phyloP scores from a whole-genome alignment of 2,113 vertebrate genomes.

The Embiotoca jacksoni region DNA sequence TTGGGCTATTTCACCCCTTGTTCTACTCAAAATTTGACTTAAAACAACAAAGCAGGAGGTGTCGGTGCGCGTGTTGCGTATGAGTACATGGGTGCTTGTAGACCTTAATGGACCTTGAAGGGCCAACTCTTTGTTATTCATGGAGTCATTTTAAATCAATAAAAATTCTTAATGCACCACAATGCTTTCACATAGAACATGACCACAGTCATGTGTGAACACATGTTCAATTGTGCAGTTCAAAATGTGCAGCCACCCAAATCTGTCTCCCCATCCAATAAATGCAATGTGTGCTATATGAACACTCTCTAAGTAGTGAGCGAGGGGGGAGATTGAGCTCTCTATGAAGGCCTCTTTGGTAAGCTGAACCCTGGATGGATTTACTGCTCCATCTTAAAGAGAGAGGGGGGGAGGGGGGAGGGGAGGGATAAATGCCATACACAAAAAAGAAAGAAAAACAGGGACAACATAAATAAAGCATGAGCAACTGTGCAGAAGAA shows the following conservation, averaged over 20 bases:
- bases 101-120: not conserved
- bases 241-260: constrained; percentile 15
- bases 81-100: not conserved
- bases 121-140: not conserved
- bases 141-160: not conserved
- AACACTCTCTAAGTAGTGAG: constrained; percentile 43
- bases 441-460: not conserved
- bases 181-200: not conserved
- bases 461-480: constrained; percentile 31
- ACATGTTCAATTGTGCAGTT: not conserved
- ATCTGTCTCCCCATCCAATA: not conserved
- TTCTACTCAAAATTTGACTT: too few relatives aligned
- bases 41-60: too few relatives aligned
- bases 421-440: not conserved
- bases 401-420: not conserved
- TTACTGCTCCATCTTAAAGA: constrained; percentile 40
- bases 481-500: constrained; percentile 29
- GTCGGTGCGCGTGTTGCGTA: not conserved
- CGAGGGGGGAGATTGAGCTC: constrained; percentile 14
- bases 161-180: not conserved
- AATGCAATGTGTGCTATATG: constrained; percentile 33
- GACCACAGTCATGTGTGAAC: not conserved
- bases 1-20: too few relatives aligned
- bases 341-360: constrained; percentile 54
- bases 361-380: constrained; percentile 32